Base-by-base conservation (phyloP, 2,113 vertebrate genomes). In the Vulpes ferrilata region DNA sequence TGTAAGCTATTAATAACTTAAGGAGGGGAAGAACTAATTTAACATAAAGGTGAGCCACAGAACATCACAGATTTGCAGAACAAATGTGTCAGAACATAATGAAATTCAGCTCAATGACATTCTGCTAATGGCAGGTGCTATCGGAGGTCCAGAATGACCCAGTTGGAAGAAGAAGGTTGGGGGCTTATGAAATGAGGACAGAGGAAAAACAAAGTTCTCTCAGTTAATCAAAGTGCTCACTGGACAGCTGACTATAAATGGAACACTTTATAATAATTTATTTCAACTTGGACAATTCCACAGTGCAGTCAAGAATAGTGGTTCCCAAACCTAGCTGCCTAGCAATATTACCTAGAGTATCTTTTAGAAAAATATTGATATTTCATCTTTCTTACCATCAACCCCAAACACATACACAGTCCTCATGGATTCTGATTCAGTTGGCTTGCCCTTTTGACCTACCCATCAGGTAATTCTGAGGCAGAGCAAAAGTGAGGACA, bases 71-170 rank as follows among this genome's bases (percentile, higher is more conserved):
- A 84, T 67, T 81, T 87, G 80, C 65, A 83, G 67, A 92, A 53
- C 80, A 87, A 95, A 96, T 84, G 90, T 96, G 80, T 97, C 97
- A 89, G 55, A 88, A 91, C 78, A 48, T 93, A 95, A 88, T 96
- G 95, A 96, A 95, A 97, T 96, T 84, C 87, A 93, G 81, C 48
- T 92, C 65, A 67, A 48, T 96, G 96, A 85, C 87, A 88, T 90
- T 73, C 76, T 53, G 60, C 85, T 93, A 89, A 92, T 81, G 89
- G 80, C 60, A 88, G 80, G 81, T 69, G n/a, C 85, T 95, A 81
- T 35, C 55, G 55, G 67, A 96, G 93, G 84, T 96, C 76, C 81
- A 82, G 96, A 90, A 89, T n/a, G 94, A 90, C 64, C 83, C 88
- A 87, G 32, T 20, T 69, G 80, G 79, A 88, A 94, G 38, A 95